Base-by-base conservation (phyloP, 2,888 invertebrate genomes). In the Junonia oenone region DNA sequence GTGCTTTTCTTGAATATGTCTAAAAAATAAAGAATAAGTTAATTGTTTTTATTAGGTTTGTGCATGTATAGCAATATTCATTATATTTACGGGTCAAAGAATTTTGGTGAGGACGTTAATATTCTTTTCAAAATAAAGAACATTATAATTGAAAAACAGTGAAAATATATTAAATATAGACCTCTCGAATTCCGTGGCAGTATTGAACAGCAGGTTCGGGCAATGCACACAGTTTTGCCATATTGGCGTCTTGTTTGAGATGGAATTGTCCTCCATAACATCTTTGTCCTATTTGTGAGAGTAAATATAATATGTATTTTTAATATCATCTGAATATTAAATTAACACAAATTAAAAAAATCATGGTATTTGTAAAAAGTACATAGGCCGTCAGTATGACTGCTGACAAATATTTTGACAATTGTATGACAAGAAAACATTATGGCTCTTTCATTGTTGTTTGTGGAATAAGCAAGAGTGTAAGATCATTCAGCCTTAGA, bases 1-100 rank as follows among this genome's bases (percentile, higher is more conserved):
- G 75, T 97, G 97, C 56, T 93, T 92, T 54, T 94, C 94, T 68
- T 95, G 92, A 64, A 97, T 84, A 78, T 97, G 97, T 68, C 95
- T 95, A 81, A 56, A 91, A 89, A 43, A 43, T 8, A 26, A 13
- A 6, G n/a, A 33, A n/a, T 3, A n/a, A 33, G 4, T 33, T n/a
- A 33, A 22, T 22, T 22, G 29, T 33, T n/a, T 33, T n/a, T 33
- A n/a, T 2, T 6, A 29, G 4, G 3, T n/a, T 33, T n/a, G n/a
- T 3, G n/a, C 15, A 40, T 8, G 17, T 15, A 5, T n/a, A n/a
- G 17, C 5, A 19, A 5, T 19, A 11, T 19, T n/a, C 0, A n/a
- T 8, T 40, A 15, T 19, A 38, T 38, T 38, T 17, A 5, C n/a
- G 11, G 9, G 6, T 11, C 11, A 38, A 3, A 17, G 4, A 9